Percentiles rank a stretch among this genome's conserved stretches.
phyloP scores from a whole-genome alignment of 1,140 invertebrate species.

The Chlorops oryzae region DNA sequence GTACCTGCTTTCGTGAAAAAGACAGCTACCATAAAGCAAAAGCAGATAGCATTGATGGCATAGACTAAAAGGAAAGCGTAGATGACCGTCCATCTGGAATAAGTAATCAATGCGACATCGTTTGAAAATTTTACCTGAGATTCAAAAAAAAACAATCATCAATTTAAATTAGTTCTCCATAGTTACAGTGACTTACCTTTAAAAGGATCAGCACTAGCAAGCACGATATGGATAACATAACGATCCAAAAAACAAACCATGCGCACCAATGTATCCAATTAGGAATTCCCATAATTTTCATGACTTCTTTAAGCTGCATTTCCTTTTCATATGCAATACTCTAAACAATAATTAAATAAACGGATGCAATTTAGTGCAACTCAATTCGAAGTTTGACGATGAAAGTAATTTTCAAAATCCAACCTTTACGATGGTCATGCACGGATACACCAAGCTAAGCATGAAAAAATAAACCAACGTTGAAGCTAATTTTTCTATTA shows the following conservation, averaged over 20 bases:
- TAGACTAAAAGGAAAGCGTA: constrained; percentile 51
- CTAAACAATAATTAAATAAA: too few relatives aligned
- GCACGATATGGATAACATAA: constrained; percentile 61
- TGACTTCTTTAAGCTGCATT: constrained; percentile 63
- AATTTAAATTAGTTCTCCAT: too few relatives aligned
- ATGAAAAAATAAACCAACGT: constrained; percentile 69
- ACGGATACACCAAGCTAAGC: constrained; percentile 66
- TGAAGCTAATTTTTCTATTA: constrained; percentile 59
- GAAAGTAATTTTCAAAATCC: too few relatives aligned
- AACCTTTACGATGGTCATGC: constrained; percentile 63
- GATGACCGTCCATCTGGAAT: constrained; percentile 43
- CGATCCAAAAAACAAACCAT: constrained; percentile 69
- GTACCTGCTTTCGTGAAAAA: constrained; percentile 53
- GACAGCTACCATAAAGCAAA: constrained; percentile 56
- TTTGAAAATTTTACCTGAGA: background rate
- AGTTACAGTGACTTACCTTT: too few relatives aligned
- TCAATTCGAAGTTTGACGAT: background rate
- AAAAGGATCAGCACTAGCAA: too few relatives aligned
- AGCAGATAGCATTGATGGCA: constrained; percentile 48
- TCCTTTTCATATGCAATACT: constrained; percentile 57
- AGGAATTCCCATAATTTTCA: constrained; percentile 77
- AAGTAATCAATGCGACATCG: constrained; percentile 23
- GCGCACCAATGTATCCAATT: constrained; percentile 74
- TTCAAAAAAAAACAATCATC: too few relatives aligned
- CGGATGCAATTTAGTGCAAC: too few relatives aligned